Conservation (phyloP, 2,888 invertebrate species). For the Metellina segmentata region DNA sequence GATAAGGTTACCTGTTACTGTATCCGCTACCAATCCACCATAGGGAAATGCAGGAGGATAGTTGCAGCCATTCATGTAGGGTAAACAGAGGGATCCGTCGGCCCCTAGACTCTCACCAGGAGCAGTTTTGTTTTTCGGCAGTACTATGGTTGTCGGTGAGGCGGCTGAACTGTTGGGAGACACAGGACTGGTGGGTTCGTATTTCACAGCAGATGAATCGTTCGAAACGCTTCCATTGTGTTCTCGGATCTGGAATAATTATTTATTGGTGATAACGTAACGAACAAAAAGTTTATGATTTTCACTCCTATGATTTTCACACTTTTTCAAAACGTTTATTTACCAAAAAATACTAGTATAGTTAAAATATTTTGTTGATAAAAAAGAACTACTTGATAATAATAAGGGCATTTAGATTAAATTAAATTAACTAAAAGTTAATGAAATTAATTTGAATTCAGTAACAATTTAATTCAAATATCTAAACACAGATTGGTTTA, state of each 20-base stretch:
- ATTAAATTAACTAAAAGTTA: too few relatives aligned
- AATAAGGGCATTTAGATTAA: too few relatives aligned
- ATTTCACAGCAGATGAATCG: slow-evolving; percentile 30
- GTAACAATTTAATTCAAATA: too few relatives aligned
- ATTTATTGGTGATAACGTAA: neutral
- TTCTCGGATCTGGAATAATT: slow-evolving; percentile 17
- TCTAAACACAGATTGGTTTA: too few relatives aligned
- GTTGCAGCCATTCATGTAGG: slow-evolving; percentile 62
- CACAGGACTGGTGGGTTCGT: slow-evolving; percentile 59
- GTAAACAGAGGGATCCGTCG: neutral
- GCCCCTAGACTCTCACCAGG: neutral
- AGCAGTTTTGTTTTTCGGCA: slow-evolving; percentile 18
- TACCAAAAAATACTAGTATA: too few relatives aligned
- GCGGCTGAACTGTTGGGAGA: slow-evolving; percentile 43
- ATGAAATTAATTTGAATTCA: too few relatives aligned
- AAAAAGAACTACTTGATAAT: too few relatives aligned
- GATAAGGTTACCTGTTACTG: slow-evolving; percentile 26
- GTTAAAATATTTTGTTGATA: too few relatives aligned
- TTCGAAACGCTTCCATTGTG: slow-evolving; percentile 36
- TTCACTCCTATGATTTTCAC: too few relatives aligned
- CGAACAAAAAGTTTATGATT: neutral
- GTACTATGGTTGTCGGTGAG: slow-evolving; percentile 18
- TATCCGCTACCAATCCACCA: slow-evolving; percentile 18
- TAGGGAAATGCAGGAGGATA: slow-evolving; percentile 71
- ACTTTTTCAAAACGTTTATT: too few relatives aligned